Evolutionary conservation across 2,888 invertebrate genomes (phyloP).

Genomic region (Magallana nippona): DNA sequence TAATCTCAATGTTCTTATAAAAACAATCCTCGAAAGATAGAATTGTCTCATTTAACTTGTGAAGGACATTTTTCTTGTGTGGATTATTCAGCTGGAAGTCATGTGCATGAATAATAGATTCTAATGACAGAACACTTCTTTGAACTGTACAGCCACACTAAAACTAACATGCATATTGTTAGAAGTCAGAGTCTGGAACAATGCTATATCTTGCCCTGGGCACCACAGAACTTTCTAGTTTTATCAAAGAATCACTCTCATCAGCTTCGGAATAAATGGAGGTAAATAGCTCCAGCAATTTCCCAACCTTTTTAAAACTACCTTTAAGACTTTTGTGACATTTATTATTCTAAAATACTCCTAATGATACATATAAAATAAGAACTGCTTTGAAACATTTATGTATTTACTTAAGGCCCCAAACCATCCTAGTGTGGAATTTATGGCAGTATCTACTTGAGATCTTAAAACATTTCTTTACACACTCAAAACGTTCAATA

Average conservation of each 20-base stretch:
- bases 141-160: background rate
- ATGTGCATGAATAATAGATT: background rate
- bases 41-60: too few species aligned
- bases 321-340: conserved; percentile 2
- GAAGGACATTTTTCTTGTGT: background rate
- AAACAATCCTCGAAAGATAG: too few species aligned
- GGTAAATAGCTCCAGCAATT: conserved; percentile 17
- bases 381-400: background rate
- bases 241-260: background rate
- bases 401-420: background rate
- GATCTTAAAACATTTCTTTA: conserved; percentile 14
- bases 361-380: conserved; percentile 19
- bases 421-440: background rate
- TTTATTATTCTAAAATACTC: conserved; percentile 17
- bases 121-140: background rate
- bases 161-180: background rate
- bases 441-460: background rate
- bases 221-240: background rate
- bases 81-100: background rate
- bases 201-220: background rate
- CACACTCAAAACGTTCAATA: background rate
- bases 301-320: conserved; percentile 13
- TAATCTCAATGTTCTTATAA: too few species aligned
- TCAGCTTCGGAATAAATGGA: background rate
- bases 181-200: background rate